Evolutionary conservation across 2,888 invertebrate genomes (phyloP).

Genomic region (Seira musarum): DNA sequence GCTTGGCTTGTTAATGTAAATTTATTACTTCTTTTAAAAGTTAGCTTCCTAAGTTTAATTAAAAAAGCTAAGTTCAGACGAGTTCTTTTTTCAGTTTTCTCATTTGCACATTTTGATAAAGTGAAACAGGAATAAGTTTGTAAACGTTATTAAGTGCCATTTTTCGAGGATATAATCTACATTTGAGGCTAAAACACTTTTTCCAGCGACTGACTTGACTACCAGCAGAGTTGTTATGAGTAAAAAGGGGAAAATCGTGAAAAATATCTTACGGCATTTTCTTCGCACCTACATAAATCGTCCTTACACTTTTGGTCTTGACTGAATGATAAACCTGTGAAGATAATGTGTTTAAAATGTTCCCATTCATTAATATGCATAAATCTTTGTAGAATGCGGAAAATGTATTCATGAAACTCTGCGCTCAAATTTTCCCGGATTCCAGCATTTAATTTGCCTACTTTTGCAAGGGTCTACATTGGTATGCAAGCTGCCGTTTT

Average conservation of each 20-base stretch:
- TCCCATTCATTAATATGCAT: conserved; percentile 13
- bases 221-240: no score
- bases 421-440: no score
- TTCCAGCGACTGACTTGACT: no score
- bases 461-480: no score
- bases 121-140: background rate
- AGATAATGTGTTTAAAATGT: conserved; percentile 5
- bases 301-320: no score
- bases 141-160: background rate
- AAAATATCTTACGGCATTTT: background rate
- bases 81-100: conserved; percentile 8
- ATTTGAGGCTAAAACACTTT: background rate
- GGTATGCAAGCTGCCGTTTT: no score
- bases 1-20: no score
- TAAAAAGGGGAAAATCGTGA: no score
- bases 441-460: no score
- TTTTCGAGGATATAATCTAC: background rate
- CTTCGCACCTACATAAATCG: background rate
- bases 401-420: background rate
- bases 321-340: background rate
- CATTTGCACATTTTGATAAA: conserved; percentile 10
- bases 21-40: background rate
- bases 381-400: background rate
- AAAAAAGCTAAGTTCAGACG: conserved; percentile 6
- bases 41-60: background rate